These are phyloP conservation scores for Ptyas mucosa DNA, from an alignment of 2,113 vertebrate genomes.

Conservation along the genomic window DNA sequence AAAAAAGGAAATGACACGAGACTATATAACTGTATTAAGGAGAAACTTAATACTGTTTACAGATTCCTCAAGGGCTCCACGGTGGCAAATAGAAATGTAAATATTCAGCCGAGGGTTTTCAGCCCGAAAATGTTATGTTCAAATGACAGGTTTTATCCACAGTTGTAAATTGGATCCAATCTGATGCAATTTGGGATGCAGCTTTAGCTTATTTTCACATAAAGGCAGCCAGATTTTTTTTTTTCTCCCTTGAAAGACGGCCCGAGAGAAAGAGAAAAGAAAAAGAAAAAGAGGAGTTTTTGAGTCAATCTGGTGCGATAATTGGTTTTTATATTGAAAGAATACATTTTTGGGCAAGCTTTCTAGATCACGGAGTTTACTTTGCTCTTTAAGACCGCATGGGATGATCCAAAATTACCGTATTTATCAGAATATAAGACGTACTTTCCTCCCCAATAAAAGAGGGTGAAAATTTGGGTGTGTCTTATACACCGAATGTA, in stretches of 20 bases:
- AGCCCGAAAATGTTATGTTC: not conserved
- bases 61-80: not conserved
- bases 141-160: not conserved
- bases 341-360: not conserved
- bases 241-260: not conserved
- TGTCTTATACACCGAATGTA: too few relatives aligned
- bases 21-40: not conserved
- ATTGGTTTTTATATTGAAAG: not conserved
- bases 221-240: not conserved
- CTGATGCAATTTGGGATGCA: not conserved
- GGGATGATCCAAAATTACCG: too few relatives aligned
- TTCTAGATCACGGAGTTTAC: not conserved
- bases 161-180: not conserved
- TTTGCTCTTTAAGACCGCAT: not conserved
- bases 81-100: not conserved
- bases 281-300: not conserved
- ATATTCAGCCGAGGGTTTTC: not conserved
- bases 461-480: too few relatives aligned
- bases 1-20: not conserved
- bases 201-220: slow-evolving; percentile 10
- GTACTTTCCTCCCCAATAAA: too few relatives aligned
- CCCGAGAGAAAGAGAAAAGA: fast-evolving
- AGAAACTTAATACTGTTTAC: not conserved
- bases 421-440: too few relatives aligned
- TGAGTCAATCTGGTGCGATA: not conserved